These are phyloP conservation scores for Emesis furor DNA, from an alignment of 2,888 invertebrate genomes.

Conservation along the genomic window DNA sequence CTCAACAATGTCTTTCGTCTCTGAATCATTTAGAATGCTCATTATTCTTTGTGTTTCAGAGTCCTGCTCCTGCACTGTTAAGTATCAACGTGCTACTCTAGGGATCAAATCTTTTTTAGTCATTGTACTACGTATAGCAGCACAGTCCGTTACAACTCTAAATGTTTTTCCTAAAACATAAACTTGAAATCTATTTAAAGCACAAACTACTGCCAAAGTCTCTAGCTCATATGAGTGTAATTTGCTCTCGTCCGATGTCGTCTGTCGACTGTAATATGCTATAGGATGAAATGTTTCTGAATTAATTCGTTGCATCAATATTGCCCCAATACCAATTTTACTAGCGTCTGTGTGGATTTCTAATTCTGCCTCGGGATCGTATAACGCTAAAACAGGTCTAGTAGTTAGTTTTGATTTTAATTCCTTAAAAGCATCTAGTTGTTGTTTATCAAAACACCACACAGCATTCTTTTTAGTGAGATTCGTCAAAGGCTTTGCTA, in stretches of 20 bases:
- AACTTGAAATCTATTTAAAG: slow-evolving; percentile 43
- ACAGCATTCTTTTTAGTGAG: slow-evolving; percentile 25
- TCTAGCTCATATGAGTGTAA: slow-evolving; percentile 40
- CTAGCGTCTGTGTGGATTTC: slow-evolving; percentile 22
- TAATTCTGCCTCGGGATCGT: slow-evolving; percentile 34
- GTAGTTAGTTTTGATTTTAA: slow-evolving; percentile 22
- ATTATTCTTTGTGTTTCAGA: slow-evolving; percentile 55
- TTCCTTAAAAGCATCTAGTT: slow-evolving; percentile 24
- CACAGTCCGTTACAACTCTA: slow-evolving; percentile 40
- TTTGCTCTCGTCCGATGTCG: slow-evolving; percentile 42
- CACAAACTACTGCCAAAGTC: slow-evolving; percentile 52
- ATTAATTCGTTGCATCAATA: slow-evolving; percentile 33
- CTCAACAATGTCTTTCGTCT: slow-evolving; percentile 38
- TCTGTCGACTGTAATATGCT: slow-evolving; percentile 29
- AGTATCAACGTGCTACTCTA: slow-evolving; percentile 65
- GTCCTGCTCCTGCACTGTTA: slow-evolving; percentile 33
- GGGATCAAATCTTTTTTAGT: slow-evolving; percentile 62
- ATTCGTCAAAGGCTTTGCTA: slow-evolving; percentile 11
- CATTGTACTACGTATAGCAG: slow-evolving; percentile 52
- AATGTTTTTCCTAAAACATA: slow-evolving; percentile 34
- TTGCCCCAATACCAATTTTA: slow-evolving; percentile 17
- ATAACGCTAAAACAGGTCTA: slow-evolving; percentile 40
- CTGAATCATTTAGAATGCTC: slow-evolving; percentile 42
- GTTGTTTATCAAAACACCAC: background rate
- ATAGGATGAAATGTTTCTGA: slow-evolving; percentile 34